phyloP scores from a whole-genome alignment of 64 coral and sea anemone species.

The Stylophora pistillata region DNA sequence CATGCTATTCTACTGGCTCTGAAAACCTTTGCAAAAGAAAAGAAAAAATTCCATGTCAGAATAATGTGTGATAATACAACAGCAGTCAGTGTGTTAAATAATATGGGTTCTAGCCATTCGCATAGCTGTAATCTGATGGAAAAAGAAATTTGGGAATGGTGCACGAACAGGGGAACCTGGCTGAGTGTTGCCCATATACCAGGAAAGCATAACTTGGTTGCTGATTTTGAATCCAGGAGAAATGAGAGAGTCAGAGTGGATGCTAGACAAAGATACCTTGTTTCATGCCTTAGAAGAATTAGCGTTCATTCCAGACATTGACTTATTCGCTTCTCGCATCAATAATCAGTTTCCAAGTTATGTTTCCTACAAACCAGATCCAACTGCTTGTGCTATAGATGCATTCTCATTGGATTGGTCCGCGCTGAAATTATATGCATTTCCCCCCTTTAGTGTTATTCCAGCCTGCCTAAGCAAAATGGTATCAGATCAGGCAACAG shows the following conservation, averaged over 20 bases:
- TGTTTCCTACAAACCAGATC: slow-evolving; percentile 1
- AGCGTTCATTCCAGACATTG: background rate
- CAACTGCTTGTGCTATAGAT: slow-evolving; percentile 18
- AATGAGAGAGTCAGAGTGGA: slow-evolving; percentile 38
- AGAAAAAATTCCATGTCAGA: slow-evolving; percentile 30
- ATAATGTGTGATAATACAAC: slow-evolving; percentile 54
- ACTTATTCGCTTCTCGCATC: slow-evolving; percentile 44
- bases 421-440: slow-evolving; percentile 14
- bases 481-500: slow-evolving; percentile 6
- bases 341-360: too few relatives aligned
- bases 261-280: slow-evolving; percentile 4
- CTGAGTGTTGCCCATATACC: slow-evolving; percentile 54
- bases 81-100: slow-evolving; percentile 35
- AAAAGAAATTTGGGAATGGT: slow-evolving; percentile 57
- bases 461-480: background rate
- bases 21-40: slow-evolving; percentile 16
- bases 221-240: slow-evolving; percentile 50
- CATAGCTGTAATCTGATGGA: background rate
- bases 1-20: too few relatives aligned
- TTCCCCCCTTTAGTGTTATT: slow-evolving; percentile 35
- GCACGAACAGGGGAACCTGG: slow-evolving; percentile 37
- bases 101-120: slow-evolving; percentile 74
- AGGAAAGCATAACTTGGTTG: slow-evolving; percentile 26
- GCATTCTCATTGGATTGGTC: slow-evolving; percentile 23
- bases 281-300: background rate